Base-by-base conservation (phyloP, 2,888 invertebrate genomes). In the Amblyjoppa proteus region DNA sequence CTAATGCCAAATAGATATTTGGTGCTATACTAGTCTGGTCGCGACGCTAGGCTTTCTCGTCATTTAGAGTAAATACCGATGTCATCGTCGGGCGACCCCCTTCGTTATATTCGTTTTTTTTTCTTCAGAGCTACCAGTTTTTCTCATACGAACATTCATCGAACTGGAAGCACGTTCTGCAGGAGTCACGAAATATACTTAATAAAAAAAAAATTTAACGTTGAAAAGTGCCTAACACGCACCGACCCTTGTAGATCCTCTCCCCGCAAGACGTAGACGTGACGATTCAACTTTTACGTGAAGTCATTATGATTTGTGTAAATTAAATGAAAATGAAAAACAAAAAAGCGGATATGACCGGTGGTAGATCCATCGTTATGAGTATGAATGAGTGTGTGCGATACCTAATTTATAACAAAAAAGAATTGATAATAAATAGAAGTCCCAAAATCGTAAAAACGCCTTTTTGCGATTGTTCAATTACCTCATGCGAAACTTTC, bases 301-400 rank as follows among this genome's bases (percentile, higher is more conserved):
- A 85, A 89, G 84, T 82, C 86, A 76, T 68, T 79, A 83, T 53
- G 84, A 81, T 88, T 89, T 83, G 83, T 87, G 75, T 88, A 88
- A 90, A 91, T 89, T 89, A 28, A 81, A 88, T 87, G 28, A 49
- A 79, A 83, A 20, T 31, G 16, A 71, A 82, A 45, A 71, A 41
- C 51, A 41, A 73, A 56, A 81, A 83, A 80, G 87, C 89, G 88
- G 85, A 90, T 90, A 90, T 90, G 90, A 91, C 87, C 89, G 91
- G 88, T 92, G 92, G 90, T 92, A 89, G 91, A 93, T 89, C 91
- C 91, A 91, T 90, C 90, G 91, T 89, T 88, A 90, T 84, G 87
- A 91, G 93, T 92, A 92, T 93, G 93, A 93, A 92, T 93, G 94
- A 90, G 90, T 90, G 93, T 91, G 93, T 92, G 93, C 90, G 90